phyloP scores from a whole-genome alignment of 2,797 vertebrate species.

The Rhinatrema bivittatum region DNA sequence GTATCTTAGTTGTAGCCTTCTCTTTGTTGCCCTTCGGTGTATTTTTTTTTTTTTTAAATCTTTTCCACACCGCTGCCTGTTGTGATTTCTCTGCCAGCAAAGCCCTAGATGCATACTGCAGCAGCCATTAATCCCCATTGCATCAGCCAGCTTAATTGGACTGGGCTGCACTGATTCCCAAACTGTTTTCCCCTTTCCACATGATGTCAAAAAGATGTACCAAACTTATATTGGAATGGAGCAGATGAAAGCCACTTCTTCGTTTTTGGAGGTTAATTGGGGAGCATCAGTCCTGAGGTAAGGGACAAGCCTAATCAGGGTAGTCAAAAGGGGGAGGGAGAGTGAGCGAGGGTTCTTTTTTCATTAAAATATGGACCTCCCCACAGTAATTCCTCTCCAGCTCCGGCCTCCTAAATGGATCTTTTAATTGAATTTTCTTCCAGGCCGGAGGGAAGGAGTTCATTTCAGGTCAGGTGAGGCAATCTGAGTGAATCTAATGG shows the following conservation, averaged over 20 bases:
- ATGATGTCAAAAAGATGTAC: conserved; percentile 6
- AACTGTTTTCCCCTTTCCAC: conserved; percentile 14
- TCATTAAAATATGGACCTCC: conserved; percentile 55
- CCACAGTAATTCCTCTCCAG: conserved; percentile 54
- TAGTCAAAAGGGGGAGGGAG: conserved; percentile 6
- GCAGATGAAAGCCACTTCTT: conserved; percentile 38
- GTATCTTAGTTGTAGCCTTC: too few relatives aligned
- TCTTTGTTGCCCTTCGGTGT: too few relatives aligned
- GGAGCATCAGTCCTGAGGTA: conserved; percentile 37
- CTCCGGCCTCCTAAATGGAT: conserved; percentile 63
- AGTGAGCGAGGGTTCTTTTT: conserved; percentile 31
- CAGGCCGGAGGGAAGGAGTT: conserved; percentile 55
- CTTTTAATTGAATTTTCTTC: conserved; percentile 68
- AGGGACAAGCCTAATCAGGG: conserved; percentile 37
- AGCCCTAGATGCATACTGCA: not conserved
- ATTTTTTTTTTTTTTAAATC: too few relatives aligned
- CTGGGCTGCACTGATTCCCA: conserved; percentile 17
- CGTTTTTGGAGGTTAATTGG: conserved; percentile 46
- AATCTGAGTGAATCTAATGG: conserved; percentile 57
- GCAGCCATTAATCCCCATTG: not conserved
- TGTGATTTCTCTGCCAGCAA: too few relatives aligned
- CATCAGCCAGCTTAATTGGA: conserved; percentile 28
- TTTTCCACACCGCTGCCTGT: not conserved
- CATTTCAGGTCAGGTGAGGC: conserved; percentile 58
- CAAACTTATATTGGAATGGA: conserved; percentile 43